These are phyloP conservation scores for Myotis daubentonii DNA, from an alignment of 2,797 vertebrate species.

Conservation along the genomic window DNA sequence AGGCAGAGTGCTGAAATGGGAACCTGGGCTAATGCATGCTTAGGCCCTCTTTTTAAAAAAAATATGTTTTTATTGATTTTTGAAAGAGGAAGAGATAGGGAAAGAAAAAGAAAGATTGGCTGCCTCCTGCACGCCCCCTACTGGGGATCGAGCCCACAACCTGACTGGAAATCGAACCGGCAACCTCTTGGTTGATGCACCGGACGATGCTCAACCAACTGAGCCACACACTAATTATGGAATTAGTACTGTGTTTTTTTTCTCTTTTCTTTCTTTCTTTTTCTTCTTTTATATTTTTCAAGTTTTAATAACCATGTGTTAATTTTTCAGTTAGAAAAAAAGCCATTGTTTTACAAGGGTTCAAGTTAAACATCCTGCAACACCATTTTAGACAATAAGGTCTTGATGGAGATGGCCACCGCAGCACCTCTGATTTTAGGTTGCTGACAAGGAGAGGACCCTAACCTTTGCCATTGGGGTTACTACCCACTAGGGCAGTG, in stretches of 20 bases:
- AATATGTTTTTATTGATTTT: not conserved
- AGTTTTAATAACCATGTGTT: conserved; percentile 17
- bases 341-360: not conserved
- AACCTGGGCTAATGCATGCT: not conserved
- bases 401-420: not conserved
- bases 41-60: not conserved
- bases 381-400: not conserved
- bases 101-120: not conserved
- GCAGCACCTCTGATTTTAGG: not conserved
- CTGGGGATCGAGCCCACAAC: not conserved
- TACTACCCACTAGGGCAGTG: not conserved
- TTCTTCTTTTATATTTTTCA: not conserved
- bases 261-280: too few relatives aligned
- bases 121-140: not conserved
- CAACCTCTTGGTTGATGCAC: too few relatives aligned
- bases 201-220: not conserved
- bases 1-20: not conserved
- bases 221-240: not conserved
- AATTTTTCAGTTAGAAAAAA: conserved; percentile 16
- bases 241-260: not conserved
- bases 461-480: not conserved
- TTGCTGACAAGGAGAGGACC: not conserved
- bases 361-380: not conserved
- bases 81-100: not conserved
- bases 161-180: not conserved